Conservation (phyloP, 2,797 vertebrate species). For the Carapus acus region DNA sequence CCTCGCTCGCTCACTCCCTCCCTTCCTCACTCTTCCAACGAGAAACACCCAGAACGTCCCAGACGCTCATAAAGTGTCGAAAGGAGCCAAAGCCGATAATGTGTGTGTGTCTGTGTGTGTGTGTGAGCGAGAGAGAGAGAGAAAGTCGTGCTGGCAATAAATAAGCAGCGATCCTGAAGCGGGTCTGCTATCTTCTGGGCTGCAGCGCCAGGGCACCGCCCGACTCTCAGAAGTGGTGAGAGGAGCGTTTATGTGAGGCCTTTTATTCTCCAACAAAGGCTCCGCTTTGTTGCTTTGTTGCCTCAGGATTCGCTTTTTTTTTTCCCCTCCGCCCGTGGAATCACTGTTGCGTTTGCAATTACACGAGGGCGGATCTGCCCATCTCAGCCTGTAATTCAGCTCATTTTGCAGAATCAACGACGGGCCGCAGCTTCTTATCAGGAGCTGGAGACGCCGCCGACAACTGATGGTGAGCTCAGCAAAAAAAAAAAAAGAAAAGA, state of each 20-base stretch:
- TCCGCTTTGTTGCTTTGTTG: slow-evolving; percentile 1
- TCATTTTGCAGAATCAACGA: slow-evolving; percentile 19
- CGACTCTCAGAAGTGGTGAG: slow-evolving; percentile 54
- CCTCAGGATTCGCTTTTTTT: too few species aligned
- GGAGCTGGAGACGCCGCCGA: slow-evolving; percentile 20
- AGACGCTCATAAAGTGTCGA: slow-evolving; percentile 43
- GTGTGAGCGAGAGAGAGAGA: too few species aligned
- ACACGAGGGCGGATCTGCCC: slow-evolving; percentile 34
- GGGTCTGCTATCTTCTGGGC: slow-evolving; percentile 38
- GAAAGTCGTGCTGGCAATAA: slow-evolving; percentile 47
- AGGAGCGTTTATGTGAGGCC: slow-evolving; percentile 40
- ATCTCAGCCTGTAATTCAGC: slow-evolving; percentile 43
- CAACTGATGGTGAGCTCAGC: slow-evolving; percentile 10
- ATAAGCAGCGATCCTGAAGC: slow-evolving; percentile 30
- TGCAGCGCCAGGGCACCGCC: slow-evolving; percentile 29
- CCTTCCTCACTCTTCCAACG: slow-evolving; percentile 39
- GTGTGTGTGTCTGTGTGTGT: too few species aligned
- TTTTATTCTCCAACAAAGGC: slow-evolving; percentile 27
- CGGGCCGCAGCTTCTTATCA: slow-evolving; percentile 32
- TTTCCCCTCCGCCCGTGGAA: too few species aligned
- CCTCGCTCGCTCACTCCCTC: slow-evolving; percentile 43
- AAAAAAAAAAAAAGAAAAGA: slow-evolving; percentile 6
- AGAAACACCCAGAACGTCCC: slow-evolving; percentile 49
- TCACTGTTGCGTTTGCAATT: slow-evolving; percentile 47
- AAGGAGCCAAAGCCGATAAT: slow-evolving; percentile 43